Base-by-base conservation (phyloP, 2,888 invertebrate species). In the Drosophila lacicola region DNA sequence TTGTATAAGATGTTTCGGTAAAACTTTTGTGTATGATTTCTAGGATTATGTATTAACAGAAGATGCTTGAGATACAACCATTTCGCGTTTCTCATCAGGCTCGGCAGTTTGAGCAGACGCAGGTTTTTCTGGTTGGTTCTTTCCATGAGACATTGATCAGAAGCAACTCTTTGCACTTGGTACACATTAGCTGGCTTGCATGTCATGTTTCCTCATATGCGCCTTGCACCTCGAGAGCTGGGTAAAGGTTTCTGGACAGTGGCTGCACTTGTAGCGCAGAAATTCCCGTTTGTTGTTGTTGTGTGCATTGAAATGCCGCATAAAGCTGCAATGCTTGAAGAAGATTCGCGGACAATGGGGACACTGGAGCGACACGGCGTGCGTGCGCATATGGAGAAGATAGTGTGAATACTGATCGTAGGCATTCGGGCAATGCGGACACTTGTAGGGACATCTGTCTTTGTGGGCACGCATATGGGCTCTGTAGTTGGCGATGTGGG, bases 311-410 rank as follows among this genome's bases (percentile, higher is more conserved):
- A 29, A 29, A 8, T 29, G 29, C 3, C 29, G 29, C 29, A 29
- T 29, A 8, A 29, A 29, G 8, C 29, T 29, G 29, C 29, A 50
- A 1, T 19, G 9, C 29, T 37, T 58, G 29, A 21, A 49, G 45
- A 64, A 64, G 1, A 29, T 45, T 9, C 61, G 60, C 11, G 50
- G 33, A 51, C 64, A 64, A 8, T 50, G 44, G 1, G 68, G 53
- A 42, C 68, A 68, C 34, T 67, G 42, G 2, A 54, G 21, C 10
- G 17, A 21, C 45, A 33, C n/a, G 2, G 1, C 19, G 17, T 63
- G 63, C 1, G 11, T 36, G 5, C 17, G 47, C 29, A 29, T 29
- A 29, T 29, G 29, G 29, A 29, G 29, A 2, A 29, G 29, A 29
- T 29, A 29, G 8, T 29, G 29, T 29, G 29, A 2, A 29, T 29